Conservation (phyloP, 2,113 vertebrate species). For the Platysteira castanea region DNA sequence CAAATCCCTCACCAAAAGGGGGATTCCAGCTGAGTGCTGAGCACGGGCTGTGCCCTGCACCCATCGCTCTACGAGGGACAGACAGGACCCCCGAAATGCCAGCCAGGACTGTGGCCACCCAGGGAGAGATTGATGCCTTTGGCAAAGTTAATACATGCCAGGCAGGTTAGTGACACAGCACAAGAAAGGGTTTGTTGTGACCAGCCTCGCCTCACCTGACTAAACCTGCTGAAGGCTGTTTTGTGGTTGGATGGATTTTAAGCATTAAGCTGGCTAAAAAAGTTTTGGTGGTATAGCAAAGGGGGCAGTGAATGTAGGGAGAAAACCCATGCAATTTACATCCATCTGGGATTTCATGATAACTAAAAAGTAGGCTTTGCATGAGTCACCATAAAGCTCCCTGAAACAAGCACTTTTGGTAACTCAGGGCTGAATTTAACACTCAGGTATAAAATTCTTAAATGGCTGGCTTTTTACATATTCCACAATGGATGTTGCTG, state of each 20-base stretch:
- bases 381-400: background rate
- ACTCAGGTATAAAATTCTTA: background rate
- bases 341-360: background rate
- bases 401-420: background rate
- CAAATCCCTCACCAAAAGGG: background rate
- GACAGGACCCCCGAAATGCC: background rate
- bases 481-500: background rate
- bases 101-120: background rate
- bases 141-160: slow-evolving; percentile 7
- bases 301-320: background rate
- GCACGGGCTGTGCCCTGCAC: background rate
- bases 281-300: background rate
- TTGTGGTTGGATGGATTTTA: background rate
- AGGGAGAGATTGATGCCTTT: background rate
- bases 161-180: background rate
- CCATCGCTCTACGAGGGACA: rapidly evolving
- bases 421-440: background rate
- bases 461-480: rapidly evolving
- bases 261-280: background rate
- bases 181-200: background rate
- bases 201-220: background rate
- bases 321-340: background rate
- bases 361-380: background rate
- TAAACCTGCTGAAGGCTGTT: background rate
- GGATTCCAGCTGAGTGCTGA: background rate